These are phyloP conservation scores for Eupelmus urozonus DNA, from an alignment of 2,888 invertebrate species.

Conservation along the genomic window DNA sequence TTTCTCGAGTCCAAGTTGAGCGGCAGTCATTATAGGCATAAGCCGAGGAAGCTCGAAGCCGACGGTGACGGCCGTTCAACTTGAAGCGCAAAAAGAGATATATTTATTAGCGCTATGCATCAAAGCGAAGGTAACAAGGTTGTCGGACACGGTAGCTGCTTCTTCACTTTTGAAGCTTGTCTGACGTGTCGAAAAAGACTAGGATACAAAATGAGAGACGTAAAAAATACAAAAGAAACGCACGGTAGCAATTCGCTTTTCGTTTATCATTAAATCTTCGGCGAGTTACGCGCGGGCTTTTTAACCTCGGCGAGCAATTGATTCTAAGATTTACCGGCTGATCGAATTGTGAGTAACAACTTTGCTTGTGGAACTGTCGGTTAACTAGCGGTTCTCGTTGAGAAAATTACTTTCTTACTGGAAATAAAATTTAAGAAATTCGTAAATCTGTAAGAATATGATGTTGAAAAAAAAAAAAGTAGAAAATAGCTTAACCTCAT, in stretches of 20 bases:
- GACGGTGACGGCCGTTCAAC: not conserved
- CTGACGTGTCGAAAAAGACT: not conserved
- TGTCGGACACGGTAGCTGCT: conserved; percentile 20
- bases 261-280: conserved; percentile 25
- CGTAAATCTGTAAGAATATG: too few relatives aligned
- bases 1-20: too few relatives aligned
- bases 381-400: not conserved
- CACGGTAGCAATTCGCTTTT: not conserved
- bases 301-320: conserved; percentile 13
- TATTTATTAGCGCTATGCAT: conserved; percentile 47
- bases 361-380: not conserved
- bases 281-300: conserved; percentile 11
- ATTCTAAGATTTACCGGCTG: conserved; percentile 23
- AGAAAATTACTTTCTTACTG: not conserved
- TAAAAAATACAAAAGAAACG: not conserved
- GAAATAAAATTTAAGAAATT: too few relatives aligned
- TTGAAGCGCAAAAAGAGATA: conserved; percentile 23
- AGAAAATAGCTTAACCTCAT: too few relatives aligned
- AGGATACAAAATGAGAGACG: not conserved
- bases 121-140: conserved; percentile 42
- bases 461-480: too few relatives aligned
- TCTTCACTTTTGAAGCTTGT: conserved; percentile 26
- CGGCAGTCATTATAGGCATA: too few relatives aligned
- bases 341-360: conserved; percentile 22
- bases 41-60: too few relatives aligned